A percentile compares a stretch with the other conserved stretches of the same genome.
Conservation (phyloP, 2,797 vertebrate genomes). For the Discoglossus pictus region DNA sequence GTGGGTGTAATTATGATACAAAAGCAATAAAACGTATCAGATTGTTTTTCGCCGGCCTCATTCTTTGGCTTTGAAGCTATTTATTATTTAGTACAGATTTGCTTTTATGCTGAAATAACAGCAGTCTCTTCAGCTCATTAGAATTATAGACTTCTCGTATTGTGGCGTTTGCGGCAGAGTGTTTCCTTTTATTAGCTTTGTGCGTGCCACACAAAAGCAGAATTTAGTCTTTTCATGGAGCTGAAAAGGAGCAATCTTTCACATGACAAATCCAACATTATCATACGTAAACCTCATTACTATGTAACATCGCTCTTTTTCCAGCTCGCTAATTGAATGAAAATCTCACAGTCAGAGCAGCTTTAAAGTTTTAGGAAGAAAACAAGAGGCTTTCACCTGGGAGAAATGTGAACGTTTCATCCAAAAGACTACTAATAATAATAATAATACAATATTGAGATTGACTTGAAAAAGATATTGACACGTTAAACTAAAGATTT, state of each 20-base stretch:
- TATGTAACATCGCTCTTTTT: slow-evolving; percentile 69
- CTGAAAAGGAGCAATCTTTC: slow-evolving; percentile 69
- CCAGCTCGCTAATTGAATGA: slow-evolving; percentile 73
- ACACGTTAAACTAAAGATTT: too few relatives aligned
- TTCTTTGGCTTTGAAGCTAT: slow-evolving; percentile 43
- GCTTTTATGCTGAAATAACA: slow-evolving; percentile 64
- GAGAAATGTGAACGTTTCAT: too few relatives aligned
- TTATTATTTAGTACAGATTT: slow-evolving; percentile 54
- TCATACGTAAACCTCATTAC: slow-evolving; percentile 73
- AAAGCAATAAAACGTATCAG: slow-evolving; percentile 23
- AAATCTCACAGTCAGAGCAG: slow-evolving; percentile 61
- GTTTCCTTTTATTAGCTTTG: slow-evolving; percentile 66
- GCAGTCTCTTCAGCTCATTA: slow-evolving; percentile 57
- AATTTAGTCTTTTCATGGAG: slow-evolving; percentile 66
- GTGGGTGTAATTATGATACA: slow-evolving; percentile 39
- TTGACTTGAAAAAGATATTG: too few relatives aligned
- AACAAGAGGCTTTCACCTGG: slow-evolving; percentile 5
- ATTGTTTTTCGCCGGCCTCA: background rate
- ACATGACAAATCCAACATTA: slow-evolving; percentile 71
- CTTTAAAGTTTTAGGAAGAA: too few relatives aligned
- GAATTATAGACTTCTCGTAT: slow-evolving; percentile 67
- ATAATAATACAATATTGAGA: too few relatives aligned
- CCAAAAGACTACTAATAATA: too few relatives aligned
- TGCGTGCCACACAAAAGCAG: slow-evolving; percentile 63
- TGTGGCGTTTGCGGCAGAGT: slow-evolving; percentile 58